Conservation (phyloP, 2,797 vertebrate genomes). For the Botia almorhae region DNA sequence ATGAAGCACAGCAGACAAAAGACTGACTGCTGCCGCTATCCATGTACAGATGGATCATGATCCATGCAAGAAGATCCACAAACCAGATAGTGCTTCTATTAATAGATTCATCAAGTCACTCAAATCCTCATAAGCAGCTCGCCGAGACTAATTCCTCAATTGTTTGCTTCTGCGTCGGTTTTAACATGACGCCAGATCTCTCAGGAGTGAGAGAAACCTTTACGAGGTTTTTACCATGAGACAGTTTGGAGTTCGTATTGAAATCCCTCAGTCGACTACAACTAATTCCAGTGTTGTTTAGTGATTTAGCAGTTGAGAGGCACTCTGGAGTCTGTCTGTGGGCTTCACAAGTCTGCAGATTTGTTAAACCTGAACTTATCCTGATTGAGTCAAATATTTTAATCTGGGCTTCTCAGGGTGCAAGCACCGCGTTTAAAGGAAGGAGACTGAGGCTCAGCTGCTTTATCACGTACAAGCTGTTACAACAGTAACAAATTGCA, state of each 20-base stretch:
- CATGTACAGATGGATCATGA: constrained; percentile 34
- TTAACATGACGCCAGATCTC: background rate
- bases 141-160: constrained; percentile 37
- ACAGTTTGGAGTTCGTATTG: background rate
- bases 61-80: constrained; percentile 37
- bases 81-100: constrained; percentile 38
- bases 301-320: background rate
- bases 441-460: background rate
- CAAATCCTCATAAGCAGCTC: constrained; percentile 31
- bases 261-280: background rate
- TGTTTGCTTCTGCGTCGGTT: constrained; percentile 11
- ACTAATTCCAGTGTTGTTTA: background rate
- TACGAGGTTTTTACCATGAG: background rate
- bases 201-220: background rate
- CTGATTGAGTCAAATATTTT: background rate
- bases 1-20: constrained; percentile 9
- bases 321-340: too few relatives aligned
- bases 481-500: background rate
- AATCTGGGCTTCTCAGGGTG: background rate
- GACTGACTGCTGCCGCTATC: constrained; percentile 17
- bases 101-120: constrained; percentile 47
- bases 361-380: constrained; percentile 9
- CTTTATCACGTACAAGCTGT: background rate
- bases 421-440: background rate
- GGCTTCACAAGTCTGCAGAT: background rate